Evolutionary conservation across 2,797 vertebrate species (phyloP), one percentile per base, ranked within the genome.

Genomic region (Phrynocephalus forsythii): DNA sequence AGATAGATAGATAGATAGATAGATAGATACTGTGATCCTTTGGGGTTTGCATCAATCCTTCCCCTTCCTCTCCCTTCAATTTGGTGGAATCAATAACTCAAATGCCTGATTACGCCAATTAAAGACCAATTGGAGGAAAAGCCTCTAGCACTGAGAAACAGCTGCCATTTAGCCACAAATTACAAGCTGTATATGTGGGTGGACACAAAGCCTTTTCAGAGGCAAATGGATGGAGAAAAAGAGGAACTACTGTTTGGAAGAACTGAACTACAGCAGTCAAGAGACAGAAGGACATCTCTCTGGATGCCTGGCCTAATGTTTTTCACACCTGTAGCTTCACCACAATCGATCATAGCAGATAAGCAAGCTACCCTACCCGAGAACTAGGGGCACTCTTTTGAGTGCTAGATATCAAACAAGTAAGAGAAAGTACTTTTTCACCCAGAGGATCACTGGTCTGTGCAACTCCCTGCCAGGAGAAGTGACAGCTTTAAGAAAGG

Each of bases 161-260:
- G 97, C 97, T 97, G 97, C 97, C 97, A 97, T 97, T 97, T 97
- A 97, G 96, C 95, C 97, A 97, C 96, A 97, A 98, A 98, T 98
- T 98, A 97, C 96, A 96, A 96, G 95, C 95, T 96, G 97, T 97
- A 97, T 97, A 97, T 97, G 96, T 96, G 95, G 97, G 97, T 97
- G 98, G 97, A 97, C 96, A 96, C 96, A 95, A 94, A 96, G 96
- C 95, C 96, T 96, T 96, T 97, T 95, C 33, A 97, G 95, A 95
- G 94, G 96, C 94, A 96, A 97, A 93, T 91, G 85, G 86, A 89
- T 92, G 88, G 91, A 87, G 85, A 93, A 94, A 76, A 92, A 89
- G 94, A 87, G 93, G 91, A 92, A 93, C 91, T 86, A 91, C 85
- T 94, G 88, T 92, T 84, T 44, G 38, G 38, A 81, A 87, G 90